A percentile compares a stretch with the other conserved stretches of the same genome.
These are phyloP conservation scores for Miichthys miiuy DNA, from an alignment of 2,797 vertebrate genomes.

Conservation along the genomic window DNA sequence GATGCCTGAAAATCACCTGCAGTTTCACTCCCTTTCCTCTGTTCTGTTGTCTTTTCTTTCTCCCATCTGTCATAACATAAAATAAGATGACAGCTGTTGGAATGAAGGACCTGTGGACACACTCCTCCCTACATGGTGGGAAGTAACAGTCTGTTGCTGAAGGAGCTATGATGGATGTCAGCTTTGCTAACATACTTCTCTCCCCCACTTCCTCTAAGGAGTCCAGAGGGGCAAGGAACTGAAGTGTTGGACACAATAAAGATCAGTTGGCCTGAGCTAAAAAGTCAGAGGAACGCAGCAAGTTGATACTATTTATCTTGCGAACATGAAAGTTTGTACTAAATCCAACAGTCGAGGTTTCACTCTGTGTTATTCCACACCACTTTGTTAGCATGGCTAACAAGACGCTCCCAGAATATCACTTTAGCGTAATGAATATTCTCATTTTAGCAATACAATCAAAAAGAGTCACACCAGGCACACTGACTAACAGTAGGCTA, in stretches of 20 bases:
- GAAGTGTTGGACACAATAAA: not conserved
- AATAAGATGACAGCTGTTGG: too few species aligned
- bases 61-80: too few species aligned
- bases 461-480: not conserved
- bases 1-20: conserved; percentile 25
- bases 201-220: too few species aligned
- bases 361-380: not conserved
- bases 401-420: not conserved
- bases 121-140: too few species aligned
- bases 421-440: not conserved
- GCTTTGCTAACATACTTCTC: too few species aligned
- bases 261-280: not conserved
- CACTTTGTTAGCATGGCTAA: not conserved
- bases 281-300: not conserved
- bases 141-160: too few species aligned
- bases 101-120: not conserved
- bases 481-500: not conserved
- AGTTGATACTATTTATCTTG: not conserved
- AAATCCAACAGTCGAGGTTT: not conserved
- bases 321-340: too few species aligned
- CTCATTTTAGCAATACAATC: conserved; percentile 2
- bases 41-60: not conserved
- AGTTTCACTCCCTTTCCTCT: conserved; percentile 7
- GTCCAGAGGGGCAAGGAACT: not conserved
- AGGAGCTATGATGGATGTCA: too few species aligned